phyloP scores from a whole-genome alignment of 92 coral and sea anemone genomes.

The Blastomussa wellsi region DNA sequence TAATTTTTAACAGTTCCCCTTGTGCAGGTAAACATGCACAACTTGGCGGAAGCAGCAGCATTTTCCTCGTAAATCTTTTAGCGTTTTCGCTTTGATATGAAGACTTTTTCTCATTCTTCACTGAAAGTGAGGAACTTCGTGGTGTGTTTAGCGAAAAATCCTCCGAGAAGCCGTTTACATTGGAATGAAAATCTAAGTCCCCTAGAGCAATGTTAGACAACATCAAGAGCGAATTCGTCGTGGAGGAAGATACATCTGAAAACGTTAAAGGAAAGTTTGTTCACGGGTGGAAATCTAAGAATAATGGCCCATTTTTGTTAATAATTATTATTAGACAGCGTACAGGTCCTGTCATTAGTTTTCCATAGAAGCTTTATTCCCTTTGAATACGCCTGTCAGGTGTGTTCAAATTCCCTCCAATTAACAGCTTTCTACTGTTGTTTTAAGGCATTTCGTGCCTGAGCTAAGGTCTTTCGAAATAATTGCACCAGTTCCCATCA shows the following conservation, averaged over 20 bases:
- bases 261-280: neutral
- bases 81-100: conserved; percentile 11
- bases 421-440: no score
- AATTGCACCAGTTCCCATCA: no score
- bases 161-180: neutral
- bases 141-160: neutral
- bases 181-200: neutral
- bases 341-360: no score
- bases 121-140: neutral
- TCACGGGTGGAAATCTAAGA: neutral
- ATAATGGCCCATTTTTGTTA: no score
- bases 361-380: no score
- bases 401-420: no score
- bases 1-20: conserved; percentile 3
- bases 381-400: no score
- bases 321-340: no score
- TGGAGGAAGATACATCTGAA: conserved; percentile 10
- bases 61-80: conserved; percentile 8
- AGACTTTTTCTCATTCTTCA: conserved; percentile 2
- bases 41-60: conserved; percentile 24
- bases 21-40: conserved; percentile 19
- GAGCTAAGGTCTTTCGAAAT: no score
- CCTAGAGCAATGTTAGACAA: conserved; percentile 23
- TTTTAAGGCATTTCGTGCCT: no score
- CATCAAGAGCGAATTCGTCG: conserved; percentile 24